Evolutionary conservation across 1,140 invertebrate species (phyloP).

Genomic region (Cydia strobilella): DNA sequence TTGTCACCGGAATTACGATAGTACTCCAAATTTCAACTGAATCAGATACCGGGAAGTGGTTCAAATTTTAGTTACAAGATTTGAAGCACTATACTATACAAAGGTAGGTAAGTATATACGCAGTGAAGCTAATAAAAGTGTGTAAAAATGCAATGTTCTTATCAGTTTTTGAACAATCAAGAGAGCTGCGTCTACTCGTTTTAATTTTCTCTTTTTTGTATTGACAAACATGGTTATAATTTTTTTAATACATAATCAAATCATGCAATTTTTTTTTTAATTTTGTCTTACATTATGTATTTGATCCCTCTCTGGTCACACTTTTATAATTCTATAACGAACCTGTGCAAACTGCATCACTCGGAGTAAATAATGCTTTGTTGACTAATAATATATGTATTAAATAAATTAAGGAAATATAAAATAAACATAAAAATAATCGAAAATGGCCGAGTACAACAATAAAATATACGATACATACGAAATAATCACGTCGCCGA

Average conservation of each 20-base stretch:
- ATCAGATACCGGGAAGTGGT: no score
- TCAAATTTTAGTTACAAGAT: no score
- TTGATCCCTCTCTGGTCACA: not conserved
- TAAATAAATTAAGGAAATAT: not conserved
- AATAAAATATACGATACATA: slow-evolving; percentile 8
- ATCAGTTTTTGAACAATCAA: no score
- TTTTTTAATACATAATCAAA: not conserved
- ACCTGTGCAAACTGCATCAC: not conserved
- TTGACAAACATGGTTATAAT: no score
- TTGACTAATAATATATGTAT: not conserved
- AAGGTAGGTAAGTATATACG: no score
- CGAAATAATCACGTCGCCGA: slow-evolving; percentile 23
- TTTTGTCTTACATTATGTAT: not conserved
- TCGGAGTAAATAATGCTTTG: slow-evolving; percentile 6
- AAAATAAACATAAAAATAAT: slow-evolving; percentile 26
- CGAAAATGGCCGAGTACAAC: slow-evolving; percentile 19
- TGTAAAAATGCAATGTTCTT: no score
- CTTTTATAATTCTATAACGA: not conserved
- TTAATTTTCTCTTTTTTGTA: no score
- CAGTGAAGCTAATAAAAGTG: no score
- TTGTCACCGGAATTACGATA: no score
- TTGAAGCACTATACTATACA: no score
- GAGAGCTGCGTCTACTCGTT: no score
- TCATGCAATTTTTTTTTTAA: not conserved
- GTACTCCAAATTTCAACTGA: no score